Evolutionary conservation across 2,113 vertebrate species (phyloP).

Genomic region (Ictalurus furcatus): DNA sequence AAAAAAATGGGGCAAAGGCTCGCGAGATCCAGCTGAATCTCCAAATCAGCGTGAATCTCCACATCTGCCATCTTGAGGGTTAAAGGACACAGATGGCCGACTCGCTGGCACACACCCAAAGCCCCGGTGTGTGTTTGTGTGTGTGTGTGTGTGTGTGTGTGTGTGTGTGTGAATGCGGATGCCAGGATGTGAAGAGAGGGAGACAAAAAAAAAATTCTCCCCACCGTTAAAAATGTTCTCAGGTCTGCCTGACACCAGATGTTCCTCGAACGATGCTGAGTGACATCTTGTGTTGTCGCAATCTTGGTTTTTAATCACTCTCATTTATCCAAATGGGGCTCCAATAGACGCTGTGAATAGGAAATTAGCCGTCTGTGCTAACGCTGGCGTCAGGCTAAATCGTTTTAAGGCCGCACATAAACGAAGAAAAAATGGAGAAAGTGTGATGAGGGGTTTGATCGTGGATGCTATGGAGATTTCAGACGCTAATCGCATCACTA

Average conservation of each 20-base stretch:
- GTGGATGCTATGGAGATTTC: slow-evolving; percentile 3
- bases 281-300: slow-evolving; percentile 54
- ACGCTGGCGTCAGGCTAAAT: slow-evolving; percentile 47
- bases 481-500: slow-evolving; percentile 46
- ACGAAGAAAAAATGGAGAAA: slow-evolving; percentile 36
- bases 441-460: slow-evolving; percentile 51
- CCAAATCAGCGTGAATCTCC: slow-evolving; percentile 52
- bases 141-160: slow-evolving; percentile 35
- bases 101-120: slow-evolving; percentile 52
- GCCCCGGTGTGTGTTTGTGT: slow-evolving; percentile 29
- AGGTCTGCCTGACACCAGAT: slow-evolving; percentile 58
- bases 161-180: slow-evolving; percentile 49
- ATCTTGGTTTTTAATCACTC: slow-evolving; percentile 57
- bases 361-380: slow-evolving; percentile 54
- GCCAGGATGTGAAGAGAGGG: slow-evolving; percentile 52
- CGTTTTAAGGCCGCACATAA: slow-evolving; percentile 47
- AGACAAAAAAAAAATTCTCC: slow-evolving; percentile 42
- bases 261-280: slow-evolving; percentile 53
- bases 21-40: slow-evolving; percentile 51
- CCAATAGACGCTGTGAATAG: slow-evolving; percentile 53
- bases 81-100: slow-evolving; percentile 60
- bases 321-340: slow-evolving; percentile 57
- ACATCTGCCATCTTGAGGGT: slow-evolving; percentile 60
- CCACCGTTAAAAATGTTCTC: slow-evolving; percentile 30
- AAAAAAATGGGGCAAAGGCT: slow-evolving; percentile 23